Base-by-base conservation (phyloP, 2,113 vertebrate genomes). In the Pomatostomus ruficeps region DNA sequence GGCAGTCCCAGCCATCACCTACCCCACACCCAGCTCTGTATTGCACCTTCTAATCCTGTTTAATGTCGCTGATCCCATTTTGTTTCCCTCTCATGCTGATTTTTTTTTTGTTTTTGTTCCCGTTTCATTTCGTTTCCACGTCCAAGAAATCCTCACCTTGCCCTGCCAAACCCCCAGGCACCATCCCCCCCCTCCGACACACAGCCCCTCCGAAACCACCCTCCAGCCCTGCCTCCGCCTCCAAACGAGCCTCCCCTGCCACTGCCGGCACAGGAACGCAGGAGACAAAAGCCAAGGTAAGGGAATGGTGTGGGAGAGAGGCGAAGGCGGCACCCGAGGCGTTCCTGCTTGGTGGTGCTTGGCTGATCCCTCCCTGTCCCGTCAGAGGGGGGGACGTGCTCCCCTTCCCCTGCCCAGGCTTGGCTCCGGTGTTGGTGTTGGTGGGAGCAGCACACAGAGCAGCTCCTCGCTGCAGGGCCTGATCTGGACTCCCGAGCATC, bases 101-200 rank as follows among this genome's bases (percentile, higher is more conserved):
- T 90, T 96, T 58, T 29, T 49, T 55, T n/a, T 92, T 36, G 11
- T 1, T 67, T 71, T 26, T 85, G 36, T 86, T 68, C 72, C 62
- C 18, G 1, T 97, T 95, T 97, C 92, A 95, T 96, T 97, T 98
- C 92, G 46, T 98, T 98, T 96, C 88, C 96, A 89, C 75, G 71
- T 91, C 97, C 97, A 97, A 99, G 99, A 98, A 98, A 97, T 95
- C 97, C 98, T 98, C 98, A 98, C 97, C 98, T 94, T 97, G 97
- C 97, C 97, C 98, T 97, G 97, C 98, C 97, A 98, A 97, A 76
- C 83, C 97, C 97, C 90, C 74, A 26, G 96, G 95, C 91, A 97
- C 97, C 96, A 96, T 96, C 87, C 97, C 96, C 98, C 98, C 96
- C 94, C 98, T 98, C 95, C 92, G 95, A 97, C 97, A 98, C 59